Percentiles rank a stretch among this genome's conserved stretches.
These are phyloP conservation scores for Neostethus bicornis DNA, from an alignment of 2,797 vertebrate genomes.

Conservation along the genomic window DNA sequence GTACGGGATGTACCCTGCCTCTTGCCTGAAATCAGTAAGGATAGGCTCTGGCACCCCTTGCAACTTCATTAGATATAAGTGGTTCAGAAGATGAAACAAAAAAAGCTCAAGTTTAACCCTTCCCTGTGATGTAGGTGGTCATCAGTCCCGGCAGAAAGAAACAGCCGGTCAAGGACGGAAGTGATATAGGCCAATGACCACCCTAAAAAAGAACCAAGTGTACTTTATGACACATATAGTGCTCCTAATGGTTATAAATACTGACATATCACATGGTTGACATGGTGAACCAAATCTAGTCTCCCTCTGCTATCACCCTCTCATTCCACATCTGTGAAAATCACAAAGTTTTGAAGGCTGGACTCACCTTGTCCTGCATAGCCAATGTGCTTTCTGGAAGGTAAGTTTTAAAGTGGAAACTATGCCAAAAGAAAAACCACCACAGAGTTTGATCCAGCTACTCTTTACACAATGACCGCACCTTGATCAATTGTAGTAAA, in stretches of 20 bases:
- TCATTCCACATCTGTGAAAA: conserved; percentile 62
- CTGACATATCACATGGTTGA: conserved; percentile 70
- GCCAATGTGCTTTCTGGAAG: conserved; percentile 40
- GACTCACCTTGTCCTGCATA: conserved; percentile 79
- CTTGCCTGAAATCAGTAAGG: too few species aligned
- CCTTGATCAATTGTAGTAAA: conserved; percentile 13
- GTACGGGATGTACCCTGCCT: too few species aligned
- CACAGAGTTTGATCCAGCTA: conserved; percentile 11
- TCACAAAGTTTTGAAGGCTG: conserved; percentile 77
- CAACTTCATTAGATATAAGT: too few species aligned
- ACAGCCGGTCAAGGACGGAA: conserved; percentile 59
- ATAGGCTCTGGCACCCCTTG: too few species aligned
- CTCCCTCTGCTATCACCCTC: conserved; percentile 71
- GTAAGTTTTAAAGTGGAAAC: conserved; percentile 56
- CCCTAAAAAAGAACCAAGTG: conserved; percentile 65
- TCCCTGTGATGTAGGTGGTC: conserved; percentile 39
- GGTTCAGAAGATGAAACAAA: too few species aligned
- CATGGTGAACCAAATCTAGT: conserved; percentile 76
- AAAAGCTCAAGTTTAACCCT: conserved; percentile 38
- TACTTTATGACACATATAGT: conserved; percentile 72
- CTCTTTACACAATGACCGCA: not conserved
- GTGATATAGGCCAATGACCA: conserved; percentile 75
- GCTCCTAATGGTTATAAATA: conserved; percentile 80
- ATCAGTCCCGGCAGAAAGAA: conserved; percentile 44
- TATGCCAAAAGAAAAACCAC: conserved; percentile 53